phyloP scores from a whole-genome alignment of 1,140 invertebrate species.

The Leptopilina clavipes region DNA sequence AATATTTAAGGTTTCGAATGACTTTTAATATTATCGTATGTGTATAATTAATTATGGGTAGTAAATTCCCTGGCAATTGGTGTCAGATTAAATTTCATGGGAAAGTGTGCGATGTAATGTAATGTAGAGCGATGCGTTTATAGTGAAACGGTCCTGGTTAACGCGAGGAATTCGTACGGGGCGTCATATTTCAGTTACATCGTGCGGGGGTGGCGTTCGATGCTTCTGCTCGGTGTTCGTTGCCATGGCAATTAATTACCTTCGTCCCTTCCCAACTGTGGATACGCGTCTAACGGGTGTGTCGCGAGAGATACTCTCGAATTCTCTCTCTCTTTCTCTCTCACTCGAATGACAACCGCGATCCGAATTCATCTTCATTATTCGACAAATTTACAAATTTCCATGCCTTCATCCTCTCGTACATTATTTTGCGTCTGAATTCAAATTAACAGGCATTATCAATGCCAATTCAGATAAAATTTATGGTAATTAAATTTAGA shows the following conservation, averaged over 20 bases:
- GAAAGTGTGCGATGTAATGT: conserved; percentile 53
- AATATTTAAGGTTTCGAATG: background rate
- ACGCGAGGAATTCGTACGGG: conserved; percentile 65
- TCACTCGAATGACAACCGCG: conserved; percentile 1
- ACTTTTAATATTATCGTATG: background rate
- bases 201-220: conserved; percentile 70
- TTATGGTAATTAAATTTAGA: background rate
- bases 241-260: conserved; percentile 76
- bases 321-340: background rate
- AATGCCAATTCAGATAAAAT: no score
- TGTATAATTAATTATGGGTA: background rate
- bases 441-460: background rate
- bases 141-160: conserved; percentile 52
- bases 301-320: conserved; percentile 46
- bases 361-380: conserved; percentile 20
- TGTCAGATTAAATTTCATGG: conserved; percentile 14
- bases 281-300: conserved; percentile 71
- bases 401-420: background rate
- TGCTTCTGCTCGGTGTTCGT: conserved; percentile 69
- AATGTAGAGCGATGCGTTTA: conserved; percentile 58
- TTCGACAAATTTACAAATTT: background rate
- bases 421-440: background rate
- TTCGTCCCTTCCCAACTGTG: conserved; percentile 69
- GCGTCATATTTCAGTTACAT: conserved; percentile 72
- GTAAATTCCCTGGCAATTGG: conserved; percentile 4